A percentile compares a stretch with the other conserved stretches of the same genome.
These are phyloP conservation scores for Junonia oenone DNA, from an alignment of 2,888 invertebrate species.

Conservation along the genomic window DNA sequence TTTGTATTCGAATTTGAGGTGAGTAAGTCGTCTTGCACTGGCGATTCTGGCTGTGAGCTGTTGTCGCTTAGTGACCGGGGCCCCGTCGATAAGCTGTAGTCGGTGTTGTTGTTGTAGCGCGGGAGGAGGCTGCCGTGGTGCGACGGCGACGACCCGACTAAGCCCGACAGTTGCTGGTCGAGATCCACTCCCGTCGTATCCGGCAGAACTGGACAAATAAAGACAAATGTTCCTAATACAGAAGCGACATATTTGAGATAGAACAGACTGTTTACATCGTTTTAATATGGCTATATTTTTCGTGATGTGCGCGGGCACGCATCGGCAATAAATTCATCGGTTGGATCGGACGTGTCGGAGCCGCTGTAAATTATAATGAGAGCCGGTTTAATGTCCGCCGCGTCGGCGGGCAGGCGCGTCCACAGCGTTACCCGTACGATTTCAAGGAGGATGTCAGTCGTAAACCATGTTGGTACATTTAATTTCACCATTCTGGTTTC, in stretches of 20 bases:
- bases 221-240: conserved; percentile 22
- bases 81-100: conserved; percentile 83
- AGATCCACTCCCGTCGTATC: conserved; percentile 87
- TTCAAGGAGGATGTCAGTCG: conserved; percentile 67
- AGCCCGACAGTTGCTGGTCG: conserved; percentile 85
- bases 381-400: conserved; percentile 58
- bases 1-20: conserved; percentile 82
- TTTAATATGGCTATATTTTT: conserved; percentile 62
- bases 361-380: conserved; percentile 74
- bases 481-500: conserved; percentile 68
- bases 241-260: conserved; percentile 12
- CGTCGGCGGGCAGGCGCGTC: conserved; percentile 34
- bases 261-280: conserved; percentile 35
- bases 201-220: conserved; percentile 82
- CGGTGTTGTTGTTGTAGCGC: conserved; percentile 82
- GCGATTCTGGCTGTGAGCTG: conserved; percentile 90
- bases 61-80: conserved; percentile 90
- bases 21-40: conserved; percentile 87
- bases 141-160: conserved; percentile 79
- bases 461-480: conserved; percentile 69
- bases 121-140: conserved; percentile 82
- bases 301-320: conserved; percentile 46
- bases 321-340: conserved; percentile 68
- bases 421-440: conserved; percentile 34
- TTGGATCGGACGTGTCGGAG: conserved; percentile 58